Evolutionary conservation across 2,888 invertebrate species (phyloP).

Genomic region (Dryocosmus kuriphilus): DNA sequence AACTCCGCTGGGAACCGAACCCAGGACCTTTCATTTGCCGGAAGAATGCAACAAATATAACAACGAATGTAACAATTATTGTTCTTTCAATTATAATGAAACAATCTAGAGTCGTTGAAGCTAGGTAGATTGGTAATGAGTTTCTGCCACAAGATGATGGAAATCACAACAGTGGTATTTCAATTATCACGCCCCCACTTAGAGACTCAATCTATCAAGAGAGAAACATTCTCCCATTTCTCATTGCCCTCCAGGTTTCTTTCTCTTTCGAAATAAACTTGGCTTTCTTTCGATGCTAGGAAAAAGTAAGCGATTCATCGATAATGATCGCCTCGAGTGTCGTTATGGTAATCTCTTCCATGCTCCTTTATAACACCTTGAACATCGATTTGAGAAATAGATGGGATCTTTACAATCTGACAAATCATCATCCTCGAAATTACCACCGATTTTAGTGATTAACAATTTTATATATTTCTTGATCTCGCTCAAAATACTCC

Average conservation of each 20-base stretch:
- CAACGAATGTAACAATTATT: too few relatives aligned
- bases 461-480: too few relatives aligned
- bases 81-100: too few relatives aligned
- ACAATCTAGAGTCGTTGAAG: too few relatives aligned
- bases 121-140: neutral
- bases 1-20: too few relatives aligned
- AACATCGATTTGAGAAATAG: slow-evolving; percentile 8
- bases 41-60: too few relatives aligned
- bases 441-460: neutral
- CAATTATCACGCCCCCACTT: slow-evolving; percentile 1
- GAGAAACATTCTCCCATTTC: slow-evolving; percentile 2
- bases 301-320: slow-evolving; percentile 32
- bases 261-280: slow-evolving; percentile 11
- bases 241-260: slow-evolving; percentile 23
- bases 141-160: slow-evolving; percentile 12
- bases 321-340: slow-evolving; percentile 34
- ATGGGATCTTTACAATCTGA: slow-evolving; percentile 4
- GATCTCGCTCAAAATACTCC: too few relatives aligned
- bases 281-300: neutral
- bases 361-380: slow-evolving; percentile 27
- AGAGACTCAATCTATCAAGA: slow-evolving; percentile 8
- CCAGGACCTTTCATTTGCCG: too few relatives aligned
- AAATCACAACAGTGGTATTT: neutral
- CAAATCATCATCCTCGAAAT: neutral
- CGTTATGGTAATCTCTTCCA: slow-evolving; percentile 27